phyloP scores from a whole-genome alignment of 1,140 invertebrate genomes.

The Apis florea region DNA sequence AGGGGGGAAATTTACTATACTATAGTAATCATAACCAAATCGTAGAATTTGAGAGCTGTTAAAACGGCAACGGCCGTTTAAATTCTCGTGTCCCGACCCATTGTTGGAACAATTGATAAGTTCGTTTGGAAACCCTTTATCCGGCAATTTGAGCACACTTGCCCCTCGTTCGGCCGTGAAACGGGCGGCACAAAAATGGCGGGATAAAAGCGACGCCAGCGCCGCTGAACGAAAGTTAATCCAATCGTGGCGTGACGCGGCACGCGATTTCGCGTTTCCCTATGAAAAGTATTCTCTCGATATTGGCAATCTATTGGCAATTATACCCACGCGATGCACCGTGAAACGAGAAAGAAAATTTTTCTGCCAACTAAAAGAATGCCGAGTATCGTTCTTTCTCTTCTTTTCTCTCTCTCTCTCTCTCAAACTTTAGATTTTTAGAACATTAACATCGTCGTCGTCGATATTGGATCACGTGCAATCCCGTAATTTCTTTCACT shows the following conservation, averaged over 20 bases:
- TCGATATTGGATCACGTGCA: too few relatives aligned
- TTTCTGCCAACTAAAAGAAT: background rate
- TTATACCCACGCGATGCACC: slow-evolving; percentile 21
- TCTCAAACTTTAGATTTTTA: background rate
- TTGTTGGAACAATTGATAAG: background rate
- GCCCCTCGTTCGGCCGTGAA: background rate
- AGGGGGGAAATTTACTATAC: too few relatives aligned
- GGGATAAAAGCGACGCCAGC: too few relatives aligned
- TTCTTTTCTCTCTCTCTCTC: background rate
- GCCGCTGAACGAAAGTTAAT: background rate
- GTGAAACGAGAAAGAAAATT: slow-evolving; percentile 1
- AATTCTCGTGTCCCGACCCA: background rate
- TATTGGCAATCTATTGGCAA: background rate
- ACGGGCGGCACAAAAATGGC: background rate
- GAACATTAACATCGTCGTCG: too few relatives aligned
- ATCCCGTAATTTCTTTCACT: too few relatives aligned
- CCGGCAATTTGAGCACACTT: background rate
- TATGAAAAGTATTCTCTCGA: slow-evolving; percentile 7
- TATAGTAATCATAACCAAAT: too few relatives aligned
- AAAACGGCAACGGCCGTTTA: background rate
- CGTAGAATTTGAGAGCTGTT: background rate
- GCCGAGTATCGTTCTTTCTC: too few relatives aligned
- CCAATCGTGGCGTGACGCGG: background rate
- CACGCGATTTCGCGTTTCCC: slow-evolving; percentile 1
- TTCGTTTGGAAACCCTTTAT: background rate